These are phyloP conservation scores for Eublepharis macularius DNA, from an alignment of 2,113 vertebrate genomes.

Conservation along the genomic window DNA sequence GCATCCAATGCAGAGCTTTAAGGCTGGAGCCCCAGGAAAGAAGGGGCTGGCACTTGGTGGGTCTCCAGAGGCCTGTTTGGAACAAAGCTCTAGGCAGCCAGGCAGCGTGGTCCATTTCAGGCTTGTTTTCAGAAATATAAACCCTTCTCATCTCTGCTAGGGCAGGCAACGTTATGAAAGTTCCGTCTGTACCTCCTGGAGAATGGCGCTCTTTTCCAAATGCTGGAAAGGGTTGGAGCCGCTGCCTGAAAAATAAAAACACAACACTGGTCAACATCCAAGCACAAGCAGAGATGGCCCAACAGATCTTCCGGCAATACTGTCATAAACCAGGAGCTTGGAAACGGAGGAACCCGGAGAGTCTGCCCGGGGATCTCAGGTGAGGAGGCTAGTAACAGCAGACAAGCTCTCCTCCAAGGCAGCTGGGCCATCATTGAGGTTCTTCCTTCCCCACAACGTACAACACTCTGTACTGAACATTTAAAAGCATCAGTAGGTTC, in stretches of 20 bases:
- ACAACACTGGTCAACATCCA: background rate
- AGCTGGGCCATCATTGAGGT: background rate
- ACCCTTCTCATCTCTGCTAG: accelerated
- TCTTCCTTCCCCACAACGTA: background rate
- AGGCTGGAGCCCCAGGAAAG: background rate
- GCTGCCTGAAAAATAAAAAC: slow-evolving; percentile 79
- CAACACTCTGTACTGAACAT: too few relatives aligned
- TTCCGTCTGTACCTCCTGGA: slow-evolving; percentile 87
- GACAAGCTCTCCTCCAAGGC: background rate
- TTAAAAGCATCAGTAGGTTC: too few relatives aligned
- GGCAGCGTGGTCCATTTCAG: too few relatives aligned
- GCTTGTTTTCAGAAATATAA: background rate
- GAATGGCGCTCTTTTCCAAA: slow-evolving; percentile 95
- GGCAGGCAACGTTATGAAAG: background rate
- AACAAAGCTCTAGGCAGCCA: background rate
- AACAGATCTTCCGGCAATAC: too few relatives aligned
- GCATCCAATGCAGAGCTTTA: too few relatives aligned
- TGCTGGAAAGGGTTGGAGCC: slow-evolving; percentile 97
- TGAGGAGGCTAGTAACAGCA: too few relatives aligned
- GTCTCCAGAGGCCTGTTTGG: too few relatives aligned
- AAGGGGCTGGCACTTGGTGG: background rate
- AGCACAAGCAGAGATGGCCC: background rate
- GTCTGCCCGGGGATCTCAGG: background rate
- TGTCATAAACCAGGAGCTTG: background rate
- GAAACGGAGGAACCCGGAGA: too few relatives aligned